Percentiles rank a stretch among this genome's conserved stretches.
These are phyloP conservation scores for Bombus soroeensis DNA, from an alignment of 1,140 invertebrate genomes.

Conservation along the genomic window DNA sequence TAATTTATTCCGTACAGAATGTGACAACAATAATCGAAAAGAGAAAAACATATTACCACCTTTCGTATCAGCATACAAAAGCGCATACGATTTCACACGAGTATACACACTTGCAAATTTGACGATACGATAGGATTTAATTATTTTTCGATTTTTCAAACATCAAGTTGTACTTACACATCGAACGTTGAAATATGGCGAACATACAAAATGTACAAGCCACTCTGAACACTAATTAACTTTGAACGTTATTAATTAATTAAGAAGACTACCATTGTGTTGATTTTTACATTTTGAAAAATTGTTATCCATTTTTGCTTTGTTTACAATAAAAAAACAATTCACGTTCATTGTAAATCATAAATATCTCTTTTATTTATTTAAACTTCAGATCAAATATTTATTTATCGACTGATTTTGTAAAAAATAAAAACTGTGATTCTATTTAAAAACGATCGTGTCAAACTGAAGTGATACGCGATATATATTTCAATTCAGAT, in stretches of 20 bases:
- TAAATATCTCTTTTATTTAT: background rate
- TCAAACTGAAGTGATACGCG: accelerated
- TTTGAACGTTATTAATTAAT: background rate
- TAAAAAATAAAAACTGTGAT: background rate
- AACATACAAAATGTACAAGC: background rate
- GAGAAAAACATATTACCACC: too few species aligned
- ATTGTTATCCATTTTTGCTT: background rate
- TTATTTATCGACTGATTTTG: background rate
- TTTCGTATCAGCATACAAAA: too few species aligned
- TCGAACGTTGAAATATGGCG: background rate
- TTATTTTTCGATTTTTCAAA: background rate
- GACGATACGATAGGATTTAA: background rate
- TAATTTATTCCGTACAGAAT: background rate
- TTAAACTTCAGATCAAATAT: background rate
- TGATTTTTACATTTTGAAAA: background rate
- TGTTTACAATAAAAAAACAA: accelerated
- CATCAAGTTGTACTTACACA: background rate
- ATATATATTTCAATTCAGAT: background rate
- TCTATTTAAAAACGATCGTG: background rate
- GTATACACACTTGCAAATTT: background rate
- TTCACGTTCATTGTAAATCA: background rate
- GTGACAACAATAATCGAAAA: background rate
- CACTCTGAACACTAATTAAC: background rate
- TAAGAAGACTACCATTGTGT: background rate
- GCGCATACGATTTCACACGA: background rate